Conservation (phyloP, 2,113 vertebrate species). For the Atractosteus spatula region DNA sequence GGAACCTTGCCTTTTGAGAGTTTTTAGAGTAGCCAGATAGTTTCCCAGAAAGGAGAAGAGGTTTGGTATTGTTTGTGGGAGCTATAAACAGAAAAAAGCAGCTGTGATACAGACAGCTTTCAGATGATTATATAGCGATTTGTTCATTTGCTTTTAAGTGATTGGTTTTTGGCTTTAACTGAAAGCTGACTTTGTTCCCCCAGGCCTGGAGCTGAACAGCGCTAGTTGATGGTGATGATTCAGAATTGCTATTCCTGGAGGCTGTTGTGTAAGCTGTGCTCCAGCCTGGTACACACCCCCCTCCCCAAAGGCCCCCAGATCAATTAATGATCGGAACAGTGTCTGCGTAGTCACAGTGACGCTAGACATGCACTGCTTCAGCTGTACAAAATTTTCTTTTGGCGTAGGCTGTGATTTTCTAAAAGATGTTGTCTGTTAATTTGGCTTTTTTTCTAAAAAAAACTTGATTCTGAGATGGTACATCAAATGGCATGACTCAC, state of each 20-base stretch:
- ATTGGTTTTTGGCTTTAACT: neutral
- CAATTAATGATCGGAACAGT: neutral
- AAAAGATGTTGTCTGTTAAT: neutral
- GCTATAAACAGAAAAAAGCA: no score
- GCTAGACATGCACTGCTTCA: no score
- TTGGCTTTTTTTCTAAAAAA: no score
- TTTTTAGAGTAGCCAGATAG: no score
- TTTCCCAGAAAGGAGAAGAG: no score
- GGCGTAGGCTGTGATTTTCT: neutral
- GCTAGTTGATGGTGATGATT: neutral
- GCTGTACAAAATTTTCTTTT: neutral
- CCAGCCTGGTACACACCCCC: neutral
- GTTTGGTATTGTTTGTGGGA: no score
- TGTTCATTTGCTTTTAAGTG: no score
- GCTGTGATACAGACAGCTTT: no score
- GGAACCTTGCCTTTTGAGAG: no score
- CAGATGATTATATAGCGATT: no score
- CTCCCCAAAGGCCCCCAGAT: neutral
- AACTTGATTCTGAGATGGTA: neutral
- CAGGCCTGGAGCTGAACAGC: neutral
- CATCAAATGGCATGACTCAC: neutral
- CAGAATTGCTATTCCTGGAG: conserved; percentile 1
- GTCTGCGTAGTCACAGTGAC: neutral
- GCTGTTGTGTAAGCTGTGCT: neutral
- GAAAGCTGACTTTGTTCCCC: neutral